phyloP scores from a whole-genome alignment of 2,888 invertebrate species.

The Lepidochrysops patricia region DNA sequence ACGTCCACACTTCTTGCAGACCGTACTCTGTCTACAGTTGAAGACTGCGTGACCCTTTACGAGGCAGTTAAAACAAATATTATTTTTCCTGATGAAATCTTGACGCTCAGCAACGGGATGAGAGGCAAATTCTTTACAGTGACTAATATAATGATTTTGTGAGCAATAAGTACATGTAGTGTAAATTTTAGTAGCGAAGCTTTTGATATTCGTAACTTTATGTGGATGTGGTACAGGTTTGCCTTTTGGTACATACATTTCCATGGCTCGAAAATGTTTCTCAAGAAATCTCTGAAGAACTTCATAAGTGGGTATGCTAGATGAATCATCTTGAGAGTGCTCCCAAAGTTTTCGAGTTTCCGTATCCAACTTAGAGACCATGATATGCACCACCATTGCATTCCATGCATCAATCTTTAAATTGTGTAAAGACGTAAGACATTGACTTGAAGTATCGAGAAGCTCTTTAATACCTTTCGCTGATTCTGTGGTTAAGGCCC shows the following conservation, averaged over 20 bases:
- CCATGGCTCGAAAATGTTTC: neutral
- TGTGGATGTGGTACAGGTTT: neutral
- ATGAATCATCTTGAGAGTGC: conserved; percentile 11
- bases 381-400: conserved; percentile 21
- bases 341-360: conserved; percentile 26
- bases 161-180: conserved; percentile 19
- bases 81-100: conserved; percentile 21
- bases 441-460: conserved; percentile 28
- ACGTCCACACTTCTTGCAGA: conserved; percentile 23
- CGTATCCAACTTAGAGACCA: conserved; percentile 22
- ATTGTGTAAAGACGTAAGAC: conserved; percentile 22
- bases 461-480: conserved; percentile 25
- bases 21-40: conserved; percentile 12
- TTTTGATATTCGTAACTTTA: conserved; percentile 17
- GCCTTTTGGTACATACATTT: neutral
- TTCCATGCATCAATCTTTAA: conserved; percentile 23
- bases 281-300: neutral
- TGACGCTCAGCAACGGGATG: conserved; percentile 16
- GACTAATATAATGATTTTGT: conserved; percentile 19
- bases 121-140: conserved; percentile 22
- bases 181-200: conserved; percentile 15
- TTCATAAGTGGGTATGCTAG: neutral
- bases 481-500: conserved; percentile 20
- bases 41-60: conserved; percentile 17
- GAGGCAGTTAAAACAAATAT: conserved; percentile 24